Percentiles rank a stretch among this genome's conserved stretches.
phyloP scores from a whole-genome alignment of 2,113 vertebrate genomes.

The Burhinus oedicnemus region DNA sequence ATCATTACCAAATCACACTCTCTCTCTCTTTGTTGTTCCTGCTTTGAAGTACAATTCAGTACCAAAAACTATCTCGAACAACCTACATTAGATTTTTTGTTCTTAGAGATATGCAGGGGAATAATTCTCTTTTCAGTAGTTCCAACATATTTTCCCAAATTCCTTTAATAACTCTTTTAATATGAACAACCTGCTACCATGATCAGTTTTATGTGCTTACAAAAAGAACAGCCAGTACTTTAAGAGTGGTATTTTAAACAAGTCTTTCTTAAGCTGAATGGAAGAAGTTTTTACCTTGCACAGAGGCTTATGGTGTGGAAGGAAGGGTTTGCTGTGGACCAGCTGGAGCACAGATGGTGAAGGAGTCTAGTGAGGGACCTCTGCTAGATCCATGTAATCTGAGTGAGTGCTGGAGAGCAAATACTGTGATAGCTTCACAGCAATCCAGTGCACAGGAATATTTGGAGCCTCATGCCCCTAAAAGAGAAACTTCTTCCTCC shows the following conservation, averaged over 20 bases:
- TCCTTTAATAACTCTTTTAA: neutral
- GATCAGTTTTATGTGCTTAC: neutral
- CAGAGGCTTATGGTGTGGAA: neutral
- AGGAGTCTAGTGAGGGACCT: neutral
- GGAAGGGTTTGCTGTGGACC: neutral
- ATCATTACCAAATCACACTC: neutral
- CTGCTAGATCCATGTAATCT: neutral
- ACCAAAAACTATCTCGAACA: neutral
- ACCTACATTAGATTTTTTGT: neutral
- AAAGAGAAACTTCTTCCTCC: neutral
- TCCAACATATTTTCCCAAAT: neutral
- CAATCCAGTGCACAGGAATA: neutral
- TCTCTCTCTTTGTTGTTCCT: neutral
- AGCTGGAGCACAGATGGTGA: neutral
- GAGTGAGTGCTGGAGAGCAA: neutral
- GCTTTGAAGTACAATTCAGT: neutral
- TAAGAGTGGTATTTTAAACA: neutral
- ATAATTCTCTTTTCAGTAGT: neutral
- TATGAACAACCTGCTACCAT: neutral
- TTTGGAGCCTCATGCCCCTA: neutral
- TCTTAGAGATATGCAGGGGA: neutral
- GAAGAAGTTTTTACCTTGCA: neutral
- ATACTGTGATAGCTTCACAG: neutral
- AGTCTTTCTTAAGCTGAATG: neutral
- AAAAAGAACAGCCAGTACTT: neutral